Evolutionary conservation across 1,140 invertebrate species (phyloP).

Genomic region (Goniozus legneri): DNA sequence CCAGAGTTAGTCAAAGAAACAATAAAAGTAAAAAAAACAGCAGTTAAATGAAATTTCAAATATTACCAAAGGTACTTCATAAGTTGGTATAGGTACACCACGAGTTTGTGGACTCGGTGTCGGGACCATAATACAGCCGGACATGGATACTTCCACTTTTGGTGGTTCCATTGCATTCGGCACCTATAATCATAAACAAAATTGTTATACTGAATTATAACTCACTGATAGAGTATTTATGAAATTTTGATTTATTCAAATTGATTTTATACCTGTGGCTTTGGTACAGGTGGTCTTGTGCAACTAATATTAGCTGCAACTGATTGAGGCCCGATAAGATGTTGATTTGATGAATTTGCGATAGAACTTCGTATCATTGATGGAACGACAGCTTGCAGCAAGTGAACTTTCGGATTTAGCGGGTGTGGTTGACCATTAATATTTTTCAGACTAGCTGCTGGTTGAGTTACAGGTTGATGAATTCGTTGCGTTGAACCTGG

Average conservation of each 20-base stretch:
- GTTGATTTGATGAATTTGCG: conserved; percentile 59
- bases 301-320: conserved; percentile 41
- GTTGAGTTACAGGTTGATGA: conserved; percentile 40
- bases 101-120: conserved; percentile 58
- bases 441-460: conserved; percentile 34
- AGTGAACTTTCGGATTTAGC: conserved; percentile 51
- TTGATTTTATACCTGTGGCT: conserved; percentile 36
- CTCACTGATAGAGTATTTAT: neutral
- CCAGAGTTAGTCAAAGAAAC: conserved; percentile 24
- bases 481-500: conserved; percentile 35
- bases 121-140: conserved; percentile 59
- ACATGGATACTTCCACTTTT: conserved; percentile 58
- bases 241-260: neutral
- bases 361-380: conserved; percentile 56
- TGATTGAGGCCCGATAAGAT: conserved; percentile 38
- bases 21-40: neutral
- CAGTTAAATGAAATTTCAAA: conserved; percentile 44
- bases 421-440: conserved; percentile 48
- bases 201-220: no score
- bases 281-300: conserved; percentile 35
- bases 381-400: conserved; percentile 49
- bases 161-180: conserved; percentile 54
- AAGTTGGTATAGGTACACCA: conserved; percentile 59
- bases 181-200: conserved; percentile 22
- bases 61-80: conserved; percentile 69